Conservation (phyloP, 2,113 vertebrate genomes). For the Peromyscus californicus region DNA sequence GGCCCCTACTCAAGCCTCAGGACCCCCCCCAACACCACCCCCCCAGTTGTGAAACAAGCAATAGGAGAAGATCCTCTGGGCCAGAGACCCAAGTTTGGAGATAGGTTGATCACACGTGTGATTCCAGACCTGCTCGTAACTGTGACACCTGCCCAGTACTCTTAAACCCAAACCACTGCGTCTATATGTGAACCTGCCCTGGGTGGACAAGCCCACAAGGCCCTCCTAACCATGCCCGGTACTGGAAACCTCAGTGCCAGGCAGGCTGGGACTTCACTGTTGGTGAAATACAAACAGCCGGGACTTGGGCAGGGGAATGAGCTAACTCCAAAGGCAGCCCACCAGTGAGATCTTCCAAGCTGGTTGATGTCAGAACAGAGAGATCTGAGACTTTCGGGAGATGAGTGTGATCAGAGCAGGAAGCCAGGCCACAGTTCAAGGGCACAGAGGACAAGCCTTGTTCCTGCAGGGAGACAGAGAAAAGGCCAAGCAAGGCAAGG, state of each 20-base stretch:
- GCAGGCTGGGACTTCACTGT: not conserved
- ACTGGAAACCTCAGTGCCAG: not conserved
- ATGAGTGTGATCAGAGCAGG: not conserved
- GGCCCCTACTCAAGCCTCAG: fast-evolving
- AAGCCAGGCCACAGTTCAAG: not conserved
- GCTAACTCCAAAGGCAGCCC: not conserved
- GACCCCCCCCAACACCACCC: not conserved
- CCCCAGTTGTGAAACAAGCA: not conserved
- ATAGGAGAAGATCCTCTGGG: not conserved
- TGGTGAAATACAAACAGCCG: not conserved
- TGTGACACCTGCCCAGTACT: not conserved
- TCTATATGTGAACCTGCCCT: not conserved
- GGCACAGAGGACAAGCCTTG: not conserved
- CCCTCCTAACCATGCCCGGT: not conserved
- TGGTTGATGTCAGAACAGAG: not conserved
- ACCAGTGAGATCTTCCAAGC: not conserved
- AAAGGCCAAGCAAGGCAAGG: not conserved
- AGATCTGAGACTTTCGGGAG: constrained; percentile 1
- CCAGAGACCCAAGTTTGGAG: not conserved
- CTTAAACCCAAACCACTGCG: not conserved
- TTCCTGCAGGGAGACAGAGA: not conserved
- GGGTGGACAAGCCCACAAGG: not conserved
- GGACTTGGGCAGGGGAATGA: not conserved
- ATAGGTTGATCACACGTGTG: not conserved
- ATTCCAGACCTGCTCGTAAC: not conserved